Conservation (phyloP, 2,888 invertebrate species). For the Aleiodes testaceus region DNA sequence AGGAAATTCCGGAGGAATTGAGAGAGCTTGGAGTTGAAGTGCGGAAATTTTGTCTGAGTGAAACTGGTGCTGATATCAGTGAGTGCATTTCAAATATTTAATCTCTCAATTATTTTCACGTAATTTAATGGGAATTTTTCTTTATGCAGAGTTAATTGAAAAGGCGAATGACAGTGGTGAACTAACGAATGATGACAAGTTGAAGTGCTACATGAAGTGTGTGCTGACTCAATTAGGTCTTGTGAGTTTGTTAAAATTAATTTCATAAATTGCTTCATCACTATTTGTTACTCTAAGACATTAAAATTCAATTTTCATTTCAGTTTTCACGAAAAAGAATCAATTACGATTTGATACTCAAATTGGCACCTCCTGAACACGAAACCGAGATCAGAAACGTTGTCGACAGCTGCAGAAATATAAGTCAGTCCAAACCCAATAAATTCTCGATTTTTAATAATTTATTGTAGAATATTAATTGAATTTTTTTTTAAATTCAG, state of each 20-base stretch:
- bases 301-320: not conserved
- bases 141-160: not conserved
- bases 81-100: not conserved
- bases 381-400: not conserved
- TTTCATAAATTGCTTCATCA: no score
- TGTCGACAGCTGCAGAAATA: not conserved
- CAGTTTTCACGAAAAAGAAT: conserved; percentile 1
- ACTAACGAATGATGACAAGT: conserved; percentile 53
- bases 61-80: conserved; percentile 53
- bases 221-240: conserved; percentile 53
- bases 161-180: conserved; percentile 52
- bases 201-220: conserved; percentile 63
- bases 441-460: not conserved
- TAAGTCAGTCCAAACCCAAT: not conserved
- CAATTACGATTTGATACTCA: not conserved
- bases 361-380: conserved; percentile 10
- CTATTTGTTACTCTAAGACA: no score
- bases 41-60: conserved; percentile 52
- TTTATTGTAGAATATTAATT: not conserved
- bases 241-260: conserved; percentile 50
- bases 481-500: not conserved
- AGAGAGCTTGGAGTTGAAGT: conserved; percentile 45
- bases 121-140: not conserved
- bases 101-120: not conserved
- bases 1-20: conserved; percentile 50